Evolutionary conservation across 2,113 vertebrate species (phyloP).

Genomic region (Cyanistes caeruleus): DNA sequence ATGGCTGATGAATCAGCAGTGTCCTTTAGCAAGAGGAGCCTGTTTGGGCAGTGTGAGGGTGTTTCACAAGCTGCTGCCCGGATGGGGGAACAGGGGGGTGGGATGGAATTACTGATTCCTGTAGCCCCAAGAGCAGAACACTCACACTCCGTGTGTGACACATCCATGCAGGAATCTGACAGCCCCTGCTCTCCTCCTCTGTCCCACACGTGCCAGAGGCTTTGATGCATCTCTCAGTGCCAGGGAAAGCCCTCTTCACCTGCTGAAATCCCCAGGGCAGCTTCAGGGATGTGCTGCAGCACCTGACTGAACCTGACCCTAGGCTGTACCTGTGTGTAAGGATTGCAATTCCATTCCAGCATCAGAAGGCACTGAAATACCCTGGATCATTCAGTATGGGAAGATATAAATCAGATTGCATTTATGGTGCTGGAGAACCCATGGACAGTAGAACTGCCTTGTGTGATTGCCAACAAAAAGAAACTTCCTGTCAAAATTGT

Average conservation of each 20-base stretch:
- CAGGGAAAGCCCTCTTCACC: not conserved
- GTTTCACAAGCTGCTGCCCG: not conserved
- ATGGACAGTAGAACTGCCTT: not conserved
- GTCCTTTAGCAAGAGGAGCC: not conserved
- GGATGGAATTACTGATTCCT: not conserved
- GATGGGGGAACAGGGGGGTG: not conserved
- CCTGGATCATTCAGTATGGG: not conserved
- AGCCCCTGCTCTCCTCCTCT: not conserved
- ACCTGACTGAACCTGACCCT: not conserved
- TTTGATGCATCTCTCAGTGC: not conserved
- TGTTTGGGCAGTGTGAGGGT: not conserved
- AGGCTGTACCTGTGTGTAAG: rapidly evolving
- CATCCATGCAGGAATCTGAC: no score
- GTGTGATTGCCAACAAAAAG: not conserved
- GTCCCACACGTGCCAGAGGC: not conserved
- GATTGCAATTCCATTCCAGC: not conserved
- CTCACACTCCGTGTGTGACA: not conserved
- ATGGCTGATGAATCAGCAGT: not conserved
- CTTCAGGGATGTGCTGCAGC: not conserved
- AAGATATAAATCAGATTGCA: not conserved
- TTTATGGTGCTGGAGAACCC: not conserved
- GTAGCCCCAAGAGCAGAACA: rapidly evolving
- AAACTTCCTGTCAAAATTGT: not conserved
- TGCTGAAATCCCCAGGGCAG: not conserved
- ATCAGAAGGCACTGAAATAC: not conserved